Conservation (phyloP, 2,797 vertebrate species). For the Gambusia yucatana region DNA sequence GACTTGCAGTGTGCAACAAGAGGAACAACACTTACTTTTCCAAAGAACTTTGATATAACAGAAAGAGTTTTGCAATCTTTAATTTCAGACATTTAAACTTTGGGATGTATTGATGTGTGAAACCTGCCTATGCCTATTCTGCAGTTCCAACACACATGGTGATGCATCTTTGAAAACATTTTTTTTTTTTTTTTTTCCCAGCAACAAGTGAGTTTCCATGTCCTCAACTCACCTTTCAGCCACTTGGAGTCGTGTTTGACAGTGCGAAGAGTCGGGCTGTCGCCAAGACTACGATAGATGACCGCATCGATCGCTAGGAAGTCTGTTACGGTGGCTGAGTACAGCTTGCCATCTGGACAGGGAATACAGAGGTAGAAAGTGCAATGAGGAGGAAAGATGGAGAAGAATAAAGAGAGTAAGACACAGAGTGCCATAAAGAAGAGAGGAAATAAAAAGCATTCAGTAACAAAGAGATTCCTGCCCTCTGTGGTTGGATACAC, state of each 20-base stretch:
- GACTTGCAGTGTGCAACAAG: not conserved
- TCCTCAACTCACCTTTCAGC: conserved; percentile 91
- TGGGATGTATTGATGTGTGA: not conserved
- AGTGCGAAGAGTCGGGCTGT: conserved; percentile 96
- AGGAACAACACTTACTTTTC: not conserved
- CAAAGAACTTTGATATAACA: not conserved
- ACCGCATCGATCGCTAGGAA: conserved; percentile 98
- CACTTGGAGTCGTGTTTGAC: conserved; percentile 99
- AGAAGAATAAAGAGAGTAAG: conserved; percentile 24
- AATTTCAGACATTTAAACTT: not conserved
- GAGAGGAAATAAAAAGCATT: conserved; percentile 33
- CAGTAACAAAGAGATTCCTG: conserved; percentile 46
- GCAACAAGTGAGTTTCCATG: conserved; percentile 41
- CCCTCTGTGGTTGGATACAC: conserved; percentile 36
- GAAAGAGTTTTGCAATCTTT: too few relatives aligned
- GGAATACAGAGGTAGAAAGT: conserved; percentile 46
- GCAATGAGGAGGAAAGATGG: conserved; percentile 42
- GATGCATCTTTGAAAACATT: conserved; percentile 1
- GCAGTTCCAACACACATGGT: conserved; percentile 28
- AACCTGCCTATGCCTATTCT: not conserved
- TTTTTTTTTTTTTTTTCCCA: conserved; percentile 23
- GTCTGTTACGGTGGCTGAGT: conserved; percentile 98
- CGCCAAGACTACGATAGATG: conserved; percentile 98
- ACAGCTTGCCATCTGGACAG: conserved; percentile 93
- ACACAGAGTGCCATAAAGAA: conserved; percentile 22